A percentile compares a stretch with the other conserved stretches of the same genome.
phyloP scores from a whole-genome alignment of 2,888 invertebrate species.

The Ctenicera cuprea region DNA sequence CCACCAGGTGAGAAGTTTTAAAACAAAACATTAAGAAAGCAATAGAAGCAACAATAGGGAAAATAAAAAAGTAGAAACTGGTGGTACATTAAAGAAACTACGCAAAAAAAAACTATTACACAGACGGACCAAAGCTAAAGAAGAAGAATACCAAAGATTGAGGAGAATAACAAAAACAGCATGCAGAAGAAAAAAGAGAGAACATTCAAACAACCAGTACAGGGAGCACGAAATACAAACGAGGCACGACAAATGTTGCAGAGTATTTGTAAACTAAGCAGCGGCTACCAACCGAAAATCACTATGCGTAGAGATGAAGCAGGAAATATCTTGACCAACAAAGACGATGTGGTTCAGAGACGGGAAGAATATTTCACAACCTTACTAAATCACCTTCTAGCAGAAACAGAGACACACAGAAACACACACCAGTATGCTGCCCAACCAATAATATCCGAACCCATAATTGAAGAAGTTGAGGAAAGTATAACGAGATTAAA shows the following conservation, averaged over 20 bases:
- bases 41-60: no score
- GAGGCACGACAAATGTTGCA: background rate
- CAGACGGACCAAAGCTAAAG: background rate
- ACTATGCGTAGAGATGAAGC: no score
- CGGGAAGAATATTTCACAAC: background rate
- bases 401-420: background rate
- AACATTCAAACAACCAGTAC: background rate
- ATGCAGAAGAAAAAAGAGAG: background rate
- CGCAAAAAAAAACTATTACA: conserved; percentile 1
- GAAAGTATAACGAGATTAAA: background rate
- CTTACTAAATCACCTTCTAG: conserved; percentile 1
- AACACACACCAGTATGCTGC: background rate
- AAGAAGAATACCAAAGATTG: background rate
- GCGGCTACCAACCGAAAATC: no score
- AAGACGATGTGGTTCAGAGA: background rate
- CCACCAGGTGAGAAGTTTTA: no score
- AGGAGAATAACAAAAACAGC: background rate
- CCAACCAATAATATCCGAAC: no score
- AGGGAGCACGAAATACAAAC: background rate
- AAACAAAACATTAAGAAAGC: no score
- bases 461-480: background rate
- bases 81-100: no score
- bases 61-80: no score
- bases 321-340: background rate
- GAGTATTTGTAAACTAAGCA: background rate